Conservation (phyloP, 2,113 vertebrate genomes). For the Asarcornis scutulata region DNA sequence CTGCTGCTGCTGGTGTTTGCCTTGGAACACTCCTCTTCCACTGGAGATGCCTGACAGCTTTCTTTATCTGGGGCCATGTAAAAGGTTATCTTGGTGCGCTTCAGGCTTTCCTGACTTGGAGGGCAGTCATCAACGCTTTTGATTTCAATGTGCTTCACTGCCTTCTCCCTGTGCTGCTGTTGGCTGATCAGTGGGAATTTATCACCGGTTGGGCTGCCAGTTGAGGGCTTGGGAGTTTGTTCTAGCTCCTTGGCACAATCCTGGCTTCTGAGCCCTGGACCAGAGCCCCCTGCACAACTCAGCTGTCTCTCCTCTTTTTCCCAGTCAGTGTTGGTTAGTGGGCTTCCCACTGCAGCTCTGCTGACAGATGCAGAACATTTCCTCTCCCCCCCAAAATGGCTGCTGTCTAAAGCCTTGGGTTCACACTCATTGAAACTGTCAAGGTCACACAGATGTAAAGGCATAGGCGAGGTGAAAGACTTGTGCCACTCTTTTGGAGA, state of each 20-base stretch:
- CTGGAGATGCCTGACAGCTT: not conserved
- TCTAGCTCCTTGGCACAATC: not conserved
- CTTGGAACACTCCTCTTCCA: not conserved
- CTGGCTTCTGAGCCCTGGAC: not conserved
- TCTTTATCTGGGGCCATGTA: conserved; percentile 67
- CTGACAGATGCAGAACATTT: not conserved
- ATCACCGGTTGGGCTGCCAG: not conserved
- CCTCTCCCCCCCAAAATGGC: not conserved
- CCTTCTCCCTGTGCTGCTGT: conserved; percentile 35
- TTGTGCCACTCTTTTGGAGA: conserved; percentile 64
- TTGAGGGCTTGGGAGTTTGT: not conserved
- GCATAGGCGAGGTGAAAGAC: conserved; percentile 38
- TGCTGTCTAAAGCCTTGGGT: conserved; percentile 29
- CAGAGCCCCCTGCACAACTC: not conserved
- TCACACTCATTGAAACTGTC: conserved; percentile 34
- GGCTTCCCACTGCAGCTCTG: not conserved
- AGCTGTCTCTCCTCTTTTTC: not conserved
- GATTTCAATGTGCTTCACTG: conserved; percentile 58
- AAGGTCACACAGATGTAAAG: not conserved
- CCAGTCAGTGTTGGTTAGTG: not conserved
- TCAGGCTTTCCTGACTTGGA: conserved; percentile 63
- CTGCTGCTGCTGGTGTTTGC: not conserved
- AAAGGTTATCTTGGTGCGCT: conserved; percentile 78
- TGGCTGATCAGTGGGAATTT: not conserved
- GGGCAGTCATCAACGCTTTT: not conserved